These are phyloP conservation scores for Drosophila micromelanica DNA, from an alignment of 1,140 invertebrate genomes.

Conservation along the genomic window DNA sequence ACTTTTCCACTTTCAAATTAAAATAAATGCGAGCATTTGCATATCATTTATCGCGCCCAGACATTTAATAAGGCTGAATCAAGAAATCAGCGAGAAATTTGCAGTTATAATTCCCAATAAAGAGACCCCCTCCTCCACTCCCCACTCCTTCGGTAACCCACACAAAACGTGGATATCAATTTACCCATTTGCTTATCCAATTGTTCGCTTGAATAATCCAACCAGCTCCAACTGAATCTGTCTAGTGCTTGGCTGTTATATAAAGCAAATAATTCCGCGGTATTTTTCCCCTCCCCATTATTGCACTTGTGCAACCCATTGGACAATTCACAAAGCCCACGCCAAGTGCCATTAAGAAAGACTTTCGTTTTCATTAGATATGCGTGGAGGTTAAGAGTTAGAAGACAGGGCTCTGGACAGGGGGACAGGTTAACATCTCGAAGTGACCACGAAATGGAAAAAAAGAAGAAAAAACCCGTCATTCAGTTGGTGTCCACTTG, in stretches of 20 bases:
- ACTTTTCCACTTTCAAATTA: conserved; percentile 5
- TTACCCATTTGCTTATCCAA: conserved; percentile 45
- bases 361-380: conserved; percentile 65
- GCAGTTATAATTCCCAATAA: conserved; percentile 19
- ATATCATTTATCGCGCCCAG: background rate
- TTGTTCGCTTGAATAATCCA: conserved; percentile 43
- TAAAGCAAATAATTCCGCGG: conserved; percentile 11
- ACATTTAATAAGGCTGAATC: conserved; percentile 38
- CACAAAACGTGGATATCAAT: conserved; percentile 17
- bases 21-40: conserved; percentile 6
- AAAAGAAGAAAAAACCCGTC: conserved; percentile 6
- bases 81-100: conserved; percentile 31
- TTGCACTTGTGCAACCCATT: too few relatives aligned
- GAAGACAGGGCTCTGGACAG: background rate
- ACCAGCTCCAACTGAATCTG: conserved; percentile 34
- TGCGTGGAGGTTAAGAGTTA: background rate
- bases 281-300: background rate
- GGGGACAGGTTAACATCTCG: conserved; percentile 28
- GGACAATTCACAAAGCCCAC: conserved; percentile 14
- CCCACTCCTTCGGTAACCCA: background rate
- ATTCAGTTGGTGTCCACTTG: conserved; percentile 16
- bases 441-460: conserved; percentile 12
- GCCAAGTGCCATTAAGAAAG: conserved; percentile 62
- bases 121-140: background rate
- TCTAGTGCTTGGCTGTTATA: conserved; percentile 8